Percentiles rank a stretch among this genome's conserved stretches.
These are phyloP conservation scores for Vesta saturnalis DNA, from an alignment of 2,888 invertebrate genomes.

Conservation along the genomic window DNA sequence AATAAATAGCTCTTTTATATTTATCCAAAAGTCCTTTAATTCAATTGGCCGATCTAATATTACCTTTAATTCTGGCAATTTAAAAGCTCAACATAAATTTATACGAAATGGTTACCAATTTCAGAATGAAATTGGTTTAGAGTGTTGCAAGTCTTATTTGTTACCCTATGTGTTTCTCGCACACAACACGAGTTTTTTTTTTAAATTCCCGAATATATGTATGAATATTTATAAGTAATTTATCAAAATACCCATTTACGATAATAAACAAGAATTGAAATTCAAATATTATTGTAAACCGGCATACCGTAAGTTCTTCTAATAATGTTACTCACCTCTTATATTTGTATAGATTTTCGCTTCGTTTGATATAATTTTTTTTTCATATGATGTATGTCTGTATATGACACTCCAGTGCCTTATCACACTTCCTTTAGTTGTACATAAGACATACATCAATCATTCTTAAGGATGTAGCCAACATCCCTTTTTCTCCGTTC, in stretches of 20 bases:
- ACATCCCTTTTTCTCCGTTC: slow-evolving; percentile 15
- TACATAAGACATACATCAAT: slow-evolving; percentile 25
- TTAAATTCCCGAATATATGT: too few species aligned
- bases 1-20: slow-evolving; percentile 2
- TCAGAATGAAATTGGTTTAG: slow-evolving; percentile 29
- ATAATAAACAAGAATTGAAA: too few species aligned
- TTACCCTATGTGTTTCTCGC: slow-evolving; percentile 25
- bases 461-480: slow-evolving; percentile 21
- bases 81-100: slow-evolving; percentile 27
- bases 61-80: slow-evolving; percentile 28
- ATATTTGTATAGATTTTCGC: not conserved
- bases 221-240: too few species aligned
- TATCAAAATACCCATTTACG: too few species aligned
- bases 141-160: slow-evolving; percentile 38
- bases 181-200: not conserved
- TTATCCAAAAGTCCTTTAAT: not conserved
- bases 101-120: slow-evolving; percentile 27
- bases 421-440: slow-evolving; percentile 25
- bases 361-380: not conserved
- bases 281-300: too few species aligned
- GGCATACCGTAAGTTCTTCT: too few species aligned
- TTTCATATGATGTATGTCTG: not conserved
- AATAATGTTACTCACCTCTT: not conserved
- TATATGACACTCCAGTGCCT: slow-evolving; percentile 15
- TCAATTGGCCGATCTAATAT: slow-evolving; percentile 17